Evolutionary conservation across 2,797 vertebrate genomes (phyloP), one percentile per base, ranked within the genome.

Genomic region (Odontamblyopus lacepedii): DNA sequence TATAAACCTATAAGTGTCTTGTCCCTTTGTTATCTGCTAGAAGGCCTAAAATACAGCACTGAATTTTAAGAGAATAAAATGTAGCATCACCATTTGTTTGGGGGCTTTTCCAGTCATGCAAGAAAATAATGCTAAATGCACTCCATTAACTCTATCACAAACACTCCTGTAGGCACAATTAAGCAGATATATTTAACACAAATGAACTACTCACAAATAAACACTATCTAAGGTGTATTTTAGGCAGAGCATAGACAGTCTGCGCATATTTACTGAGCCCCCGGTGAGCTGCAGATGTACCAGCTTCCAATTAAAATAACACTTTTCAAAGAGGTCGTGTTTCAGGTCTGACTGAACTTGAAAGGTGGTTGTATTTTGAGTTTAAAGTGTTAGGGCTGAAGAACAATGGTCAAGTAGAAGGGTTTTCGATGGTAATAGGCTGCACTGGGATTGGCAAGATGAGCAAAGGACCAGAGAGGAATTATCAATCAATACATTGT

Each of bases 401-500:
- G 61, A 68, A 16, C 8, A 53, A n/a, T 19, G 5, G 19, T 9
- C 44, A 4, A 56, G 51, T 2, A n/a, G 38, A 15, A 61, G 23
- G 48, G n/a, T n/a, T n/a, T n/a, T n/a, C n/a, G 48, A 62, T 32
- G 51, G 55, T 57, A 68, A 0, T 6, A 38, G 56, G 63, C 27
- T 53, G 16, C 27, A 8, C 3, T n/a, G 48, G 65, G 48, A 53
- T 19, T 19, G 51, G 55, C 69, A 66, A 61, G 69, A 70, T 3
- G 2, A n/a, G 26, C 30, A n/a, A 30, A 15, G 27, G 41, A 63
- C 19, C 65, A 57, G 2, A 50, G 5, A 18, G 55, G n/a, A 32
- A 71, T 29, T 27, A 70, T 65, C 72, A 77, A 75, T 88, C 79
- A 65, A 78, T 79, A 76, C 59, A 69, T 70, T 83, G 56, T 72